Conservation (phyloP, 2,113 vertebrate species). For the Recurvirostra avosetta region DNA sequence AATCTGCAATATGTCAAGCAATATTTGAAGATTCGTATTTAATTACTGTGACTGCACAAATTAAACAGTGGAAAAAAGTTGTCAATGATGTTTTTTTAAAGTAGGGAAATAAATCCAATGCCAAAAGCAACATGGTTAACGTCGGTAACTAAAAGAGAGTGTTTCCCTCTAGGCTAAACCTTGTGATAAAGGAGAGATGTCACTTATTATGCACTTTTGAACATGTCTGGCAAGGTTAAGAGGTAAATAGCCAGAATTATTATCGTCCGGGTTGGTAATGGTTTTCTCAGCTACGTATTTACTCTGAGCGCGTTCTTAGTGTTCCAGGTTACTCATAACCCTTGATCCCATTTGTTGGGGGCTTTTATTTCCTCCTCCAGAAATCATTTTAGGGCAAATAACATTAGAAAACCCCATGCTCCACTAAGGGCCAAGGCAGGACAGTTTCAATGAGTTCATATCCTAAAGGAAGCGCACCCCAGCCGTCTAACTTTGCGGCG, state of each 20-base stretch:
- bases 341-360: neutral
- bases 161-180: constrained; percentile 40
- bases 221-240: constrained; percentile 9
- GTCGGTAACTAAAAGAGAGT: neutral
- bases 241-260: constrained; percentile 13
- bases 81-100: constrained; percentile 44
- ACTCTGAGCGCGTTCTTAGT: neutral
- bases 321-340: neutral
- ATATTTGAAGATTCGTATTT: constrained; percentile 55
- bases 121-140: constrained; percentile 45
- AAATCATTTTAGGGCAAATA: neutral
- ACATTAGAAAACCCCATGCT: neutral
- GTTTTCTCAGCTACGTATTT: neutral
- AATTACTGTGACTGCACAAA: constrained; percentile 32
- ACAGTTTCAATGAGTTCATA: neutral
- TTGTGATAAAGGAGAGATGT: constrained; percentile 23
- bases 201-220: constrained; percentile 2
- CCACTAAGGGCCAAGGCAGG: neutral
- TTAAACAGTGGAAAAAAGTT: constrained; percentile 46
- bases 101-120: constrained; percentile 4
- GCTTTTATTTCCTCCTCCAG: neutral
- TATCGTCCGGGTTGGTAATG: neutral
- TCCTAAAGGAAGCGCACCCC: neutral
- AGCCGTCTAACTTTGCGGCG: rapidly evolving
- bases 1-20: constrained; percentile 27